phyloP scores from a whole-genome alignment of 2,113 vertebrate genomes.

The Panthera leo region DNA sequence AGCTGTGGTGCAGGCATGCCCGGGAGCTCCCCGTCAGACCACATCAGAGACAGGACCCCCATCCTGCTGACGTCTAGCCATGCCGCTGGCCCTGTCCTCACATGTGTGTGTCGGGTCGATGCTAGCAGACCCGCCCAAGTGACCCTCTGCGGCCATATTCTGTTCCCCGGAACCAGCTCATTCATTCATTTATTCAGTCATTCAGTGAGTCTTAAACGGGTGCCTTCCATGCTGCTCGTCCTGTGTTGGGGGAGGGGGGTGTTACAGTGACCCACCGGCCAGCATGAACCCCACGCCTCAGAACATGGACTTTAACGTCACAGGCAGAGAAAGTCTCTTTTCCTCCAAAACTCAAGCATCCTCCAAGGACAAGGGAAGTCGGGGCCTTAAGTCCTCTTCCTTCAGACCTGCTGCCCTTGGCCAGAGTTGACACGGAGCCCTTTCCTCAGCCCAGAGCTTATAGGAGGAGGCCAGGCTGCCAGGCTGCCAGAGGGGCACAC shows the following conservation, averaged over 20 bases:
- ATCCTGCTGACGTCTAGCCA: rapidly evolving
- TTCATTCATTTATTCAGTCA: not conserved
- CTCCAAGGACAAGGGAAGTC: not conserved
- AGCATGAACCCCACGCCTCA: rapidly evolving
- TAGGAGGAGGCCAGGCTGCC: rapidly evolving
- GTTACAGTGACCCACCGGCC: not conserved
- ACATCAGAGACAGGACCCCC: not conserved
- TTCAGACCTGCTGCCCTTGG: not conserved
- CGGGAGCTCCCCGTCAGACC: no score
- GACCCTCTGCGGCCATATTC: not conserved
- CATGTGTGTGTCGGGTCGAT: not conserved
- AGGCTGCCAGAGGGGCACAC: not conserved
- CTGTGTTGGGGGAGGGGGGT: no score
- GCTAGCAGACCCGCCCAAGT: no score
- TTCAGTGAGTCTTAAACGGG: rapidly evolving
- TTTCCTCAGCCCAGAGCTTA: not conserved
- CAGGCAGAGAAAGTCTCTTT: not conserved
- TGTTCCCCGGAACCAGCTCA: not conserved
- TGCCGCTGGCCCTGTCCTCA: not conserved
- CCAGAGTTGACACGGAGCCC: not conserved
- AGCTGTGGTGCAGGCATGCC: no score
- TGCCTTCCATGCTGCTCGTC: not conserved
- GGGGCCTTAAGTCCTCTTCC: not conserved
- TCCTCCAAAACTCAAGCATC: not conserved
- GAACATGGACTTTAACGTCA: not conserved